Evolutionary conservation across 2,888 invertebrate species (phyloP), one percentile per base, ranked within the genome.

Genomic region (Cheilosia variabilis): DNA sequence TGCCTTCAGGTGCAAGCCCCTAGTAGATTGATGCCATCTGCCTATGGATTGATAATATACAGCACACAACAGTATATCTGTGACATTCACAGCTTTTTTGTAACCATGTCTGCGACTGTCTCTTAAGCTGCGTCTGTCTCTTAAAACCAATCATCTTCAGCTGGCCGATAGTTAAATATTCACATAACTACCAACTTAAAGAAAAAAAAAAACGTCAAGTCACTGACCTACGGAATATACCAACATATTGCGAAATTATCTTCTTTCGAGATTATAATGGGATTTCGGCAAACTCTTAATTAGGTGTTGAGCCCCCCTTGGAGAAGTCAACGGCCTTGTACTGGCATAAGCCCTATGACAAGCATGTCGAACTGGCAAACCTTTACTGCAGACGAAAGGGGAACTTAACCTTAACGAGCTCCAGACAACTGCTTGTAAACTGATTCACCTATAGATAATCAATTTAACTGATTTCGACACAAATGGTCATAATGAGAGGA

Each of bases 371-470:
- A 43, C 15, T 5, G 5, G 6, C n/a, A 15, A 15, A n/a, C 0
- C 15, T 5, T 5, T 45, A 45, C 7, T 45, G 17, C 17, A 17
- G 5, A 45, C 45, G 17, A 7, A 45, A 6, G n/a, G 6, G 5
- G 3, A 45, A 17, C 45, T 4, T 4, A n/a, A n/a, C n/a, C n/a
- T n/a, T n/a, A 15, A 53, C 9, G 55, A 55, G 15, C 13, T 27
- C 31, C 27, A 17, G n/a, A 17, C 27, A 45, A 43, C 43, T 43
- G 22, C 7, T 45, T 43, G n/a, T 6, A 22, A 19, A 45, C 15
- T 41, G 24, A 63, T 45, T 27, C 45, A 63, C 34, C 47, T 24
- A 62, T 45, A 47, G 63, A 47, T 63, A 62, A 62, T 62, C 62
- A 62, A 45, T 62, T 47, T 24, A 63, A 63, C n/a, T n/a, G n/a